Evolutionary conservation across 2,797 vertebrate genomes (phyloP).

Genomic region (Chaunax sp.): DNA sequence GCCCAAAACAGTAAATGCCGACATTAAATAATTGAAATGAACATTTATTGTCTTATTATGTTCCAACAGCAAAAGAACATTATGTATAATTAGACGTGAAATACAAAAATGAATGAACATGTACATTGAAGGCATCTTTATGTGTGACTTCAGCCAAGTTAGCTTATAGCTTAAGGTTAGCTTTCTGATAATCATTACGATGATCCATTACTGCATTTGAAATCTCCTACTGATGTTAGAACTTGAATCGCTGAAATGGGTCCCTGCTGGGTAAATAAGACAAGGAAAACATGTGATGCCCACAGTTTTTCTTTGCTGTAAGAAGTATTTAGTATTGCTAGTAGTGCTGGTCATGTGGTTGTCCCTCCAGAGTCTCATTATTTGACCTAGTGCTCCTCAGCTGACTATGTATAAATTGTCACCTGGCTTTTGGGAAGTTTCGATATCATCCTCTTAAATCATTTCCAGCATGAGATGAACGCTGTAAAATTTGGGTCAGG

Average conservation of each 20-base stretch:
- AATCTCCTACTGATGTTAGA: neutral
- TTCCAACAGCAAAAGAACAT: too few species aligned
- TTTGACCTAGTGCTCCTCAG: neutral
- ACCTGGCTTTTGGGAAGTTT: conserved; percentile 8
- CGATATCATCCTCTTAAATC: conserved; percentile 14
- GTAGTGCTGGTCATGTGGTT: neutral
- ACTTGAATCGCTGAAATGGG: neutral
- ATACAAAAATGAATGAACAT: too few species aligned
- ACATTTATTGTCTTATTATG: too few species aligned
- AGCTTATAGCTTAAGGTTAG: neutral
- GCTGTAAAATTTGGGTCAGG: conserved; percentile 24
- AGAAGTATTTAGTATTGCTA: neutral
- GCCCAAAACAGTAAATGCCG: too few species aligned
- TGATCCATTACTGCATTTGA: neutral
- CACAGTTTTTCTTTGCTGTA: neutral
- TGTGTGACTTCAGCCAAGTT: too few species aligned
- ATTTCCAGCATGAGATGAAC: conserved; percentile 31
- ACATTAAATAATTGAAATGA: too few species aligned
- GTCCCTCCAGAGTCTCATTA: too few species aligned
- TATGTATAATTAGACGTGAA: too few species aligned
- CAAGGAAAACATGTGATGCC: neutral
- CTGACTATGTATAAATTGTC: conserved; percentile 26
- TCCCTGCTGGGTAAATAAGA: neutral
- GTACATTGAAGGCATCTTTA: too few species aligned
- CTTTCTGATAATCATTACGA: neutral